Percentiles rank a stretch among this genome's conserved stretches.
phyloP scores from a whole-genome alignment of 2,797 vertebrate species.

The Hapalemur alaotrensis region DNA sequence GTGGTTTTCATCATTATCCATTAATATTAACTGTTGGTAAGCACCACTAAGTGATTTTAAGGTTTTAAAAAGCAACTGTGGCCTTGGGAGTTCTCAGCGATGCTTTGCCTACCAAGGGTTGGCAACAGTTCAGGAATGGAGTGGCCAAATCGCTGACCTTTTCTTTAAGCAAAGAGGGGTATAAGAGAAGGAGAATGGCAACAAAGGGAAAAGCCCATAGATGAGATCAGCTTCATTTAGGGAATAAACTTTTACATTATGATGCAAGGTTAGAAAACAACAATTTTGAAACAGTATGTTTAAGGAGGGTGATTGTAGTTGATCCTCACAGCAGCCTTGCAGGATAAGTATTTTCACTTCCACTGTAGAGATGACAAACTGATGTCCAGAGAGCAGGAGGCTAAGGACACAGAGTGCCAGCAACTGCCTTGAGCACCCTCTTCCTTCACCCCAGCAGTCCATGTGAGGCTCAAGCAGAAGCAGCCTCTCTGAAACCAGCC shows the following conservation, averaged over 20 bases:
- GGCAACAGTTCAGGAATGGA: neutral
- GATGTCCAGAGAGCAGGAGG: neutral
- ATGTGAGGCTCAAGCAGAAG: neutral
- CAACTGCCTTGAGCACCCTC: neutral
- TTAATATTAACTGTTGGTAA: conserved; percentile 58
- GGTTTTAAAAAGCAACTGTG: conserved; percentile 5
- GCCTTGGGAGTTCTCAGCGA: neutral
- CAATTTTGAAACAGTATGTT: neutral
- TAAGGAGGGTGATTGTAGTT: neutral
- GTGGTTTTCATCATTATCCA: conserved; percentile 13
- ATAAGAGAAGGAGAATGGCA: neutral
- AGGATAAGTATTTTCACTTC: neutral
- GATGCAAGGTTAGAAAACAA: neutral
- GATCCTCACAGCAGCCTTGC: neutral
- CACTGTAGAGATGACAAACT: neutral
- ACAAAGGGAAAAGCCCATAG: neutral
- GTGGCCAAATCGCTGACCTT: neutral
- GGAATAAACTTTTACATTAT: neutral
- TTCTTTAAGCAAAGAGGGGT: neutral
- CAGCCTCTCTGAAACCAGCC: neutral
- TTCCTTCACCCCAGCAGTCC: neutral
- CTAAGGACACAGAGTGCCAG: neutral
- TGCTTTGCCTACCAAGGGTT: neutral
- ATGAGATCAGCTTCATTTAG: neutral
- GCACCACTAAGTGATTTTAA: conserved; percentile 55